phyloP scores from a whole-genome alignment of 2,797 vertebrate species.

The Myotis myotis region DNA sequence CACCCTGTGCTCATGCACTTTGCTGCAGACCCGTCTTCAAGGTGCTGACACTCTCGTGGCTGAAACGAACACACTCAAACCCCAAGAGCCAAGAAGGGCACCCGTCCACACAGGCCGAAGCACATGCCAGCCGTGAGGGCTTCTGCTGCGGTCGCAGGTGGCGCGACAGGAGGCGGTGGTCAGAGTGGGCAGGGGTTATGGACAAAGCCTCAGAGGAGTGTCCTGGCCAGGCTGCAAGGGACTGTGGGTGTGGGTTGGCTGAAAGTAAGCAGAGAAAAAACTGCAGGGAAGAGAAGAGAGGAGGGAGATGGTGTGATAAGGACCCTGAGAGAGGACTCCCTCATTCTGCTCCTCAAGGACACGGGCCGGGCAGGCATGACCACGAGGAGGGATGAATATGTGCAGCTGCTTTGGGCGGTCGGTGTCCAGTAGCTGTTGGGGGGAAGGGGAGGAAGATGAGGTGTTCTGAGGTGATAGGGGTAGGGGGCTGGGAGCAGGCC shows the following conservation, averaged over 20 bases:
- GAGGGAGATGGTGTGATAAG: background rate
- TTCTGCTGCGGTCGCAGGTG: accelerated
- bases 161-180: accelerated
- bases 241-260: background rate
- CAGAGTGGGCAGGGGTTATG: too few species aligned
- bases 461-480: accelerated
- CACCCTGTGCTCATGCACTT: accelerated
- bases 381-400: accelerated
- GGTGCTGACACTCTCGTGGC: accelerated
- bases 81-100: accelerated
- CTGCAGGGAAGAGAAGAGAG: background rate
- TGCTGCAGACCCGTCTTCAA: background rate
- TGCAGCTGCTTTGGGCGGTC: too few species aligned
- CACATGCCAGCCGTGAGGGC: accelerated
- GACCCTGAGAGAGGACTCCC: too few species aligned
- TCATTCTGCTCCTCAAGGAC: background rate
- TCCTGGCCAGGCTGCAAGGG: background rate
- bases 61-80: accelerated
- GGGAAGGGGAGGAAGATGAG: background rate
- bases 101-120: accelerated
- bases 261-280: background rate
- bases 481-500: accelerated
- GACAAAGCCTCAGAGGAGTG: background rate
- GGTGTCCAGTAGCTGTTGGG: too few species aligned
- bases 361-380: too few species aligned